Conservation (phyloP, 2,113 vertebrate genomes). For the Tichodroma muraria region DNA sequence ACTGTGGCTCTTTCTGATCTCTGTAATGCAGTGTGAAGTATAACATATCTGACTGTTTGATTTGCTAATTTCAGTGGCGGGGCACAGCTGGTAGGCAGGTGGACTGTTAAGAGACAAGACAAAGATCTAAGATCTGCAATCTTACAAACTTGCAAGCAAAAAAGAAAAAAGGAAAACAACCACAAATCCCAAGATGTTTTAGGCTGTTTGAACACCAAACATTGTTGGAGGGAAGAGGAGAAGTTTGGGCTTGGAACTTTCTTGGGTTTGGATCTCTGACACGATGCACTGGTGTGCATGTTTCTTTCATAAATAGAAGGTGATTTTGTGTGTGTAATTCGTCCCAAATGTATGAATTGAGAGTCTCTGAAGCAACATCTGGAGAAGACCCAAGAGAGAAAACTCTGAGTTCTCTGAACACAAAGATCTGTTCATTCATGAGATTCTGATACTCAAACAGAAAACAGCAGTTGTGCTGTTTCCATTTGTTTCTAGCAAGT, state of each 20-base stretch:
- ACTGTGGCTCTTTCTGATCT: not conserved
- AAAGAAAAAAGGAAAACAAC: not conserved
- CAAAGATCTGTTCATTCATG: not conserved
- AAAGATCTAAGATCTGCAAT: not conserved
- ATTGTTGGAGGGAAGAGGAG: not conserved
- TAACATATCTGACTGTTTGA: conserved; percentile 11
- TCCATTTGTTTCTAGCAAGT: not conserved
- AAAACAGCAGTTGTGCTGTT: not conserved
- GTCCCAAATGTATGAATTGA: not conserved
- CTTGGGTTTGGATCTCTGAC: not conserved
- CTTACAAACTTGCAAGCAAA: not conserved
- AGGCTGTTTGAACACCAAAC: not conserved
- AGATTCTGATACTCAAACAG: not conserved
- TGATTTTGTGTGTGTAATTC: not conserved
- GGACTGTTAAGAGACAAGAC: not conserved
- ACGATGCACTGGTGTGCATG: not conserved
- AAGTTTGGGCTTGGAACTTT: not conserved
- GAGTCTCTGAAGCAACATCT: conserved; percentile 30
- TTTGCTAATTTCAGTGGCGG: not conserved
- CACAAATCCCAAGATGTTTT: not conserved
- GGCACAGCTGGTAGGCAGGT: conserved; percentile 38
- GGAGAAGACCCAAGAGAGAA: conserved; percentile 13
- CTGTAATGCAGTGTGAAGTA: not conserved
- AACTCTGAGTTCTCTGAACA: not conserved
- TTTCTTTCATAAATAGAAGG: not conserved